phyloP scores from a whole-genome alignment of 2,113 vertebrate genomes.

The Tachysurus vachellii region DNA sequence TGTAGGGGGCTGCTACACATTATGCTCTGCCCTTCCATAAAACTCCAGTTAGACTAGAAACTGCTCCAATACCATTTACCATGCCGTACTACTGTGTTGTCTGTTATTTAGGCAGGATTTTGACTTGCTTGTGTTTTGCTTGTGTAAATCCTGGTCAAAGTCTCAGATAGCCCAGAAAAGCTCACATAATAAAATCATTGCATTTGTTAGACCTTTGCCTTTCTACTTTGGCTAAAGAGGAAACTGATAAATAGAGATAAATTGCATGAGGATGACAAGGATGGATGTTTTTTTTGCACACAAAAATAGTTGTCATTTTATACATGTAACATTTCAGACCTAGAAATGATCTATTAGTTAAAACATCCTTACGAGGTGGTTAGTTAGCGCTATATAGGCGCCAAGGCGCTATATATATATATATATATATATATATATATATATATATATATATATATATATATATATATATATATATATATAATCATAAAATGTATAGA shows the following conservation, averaged over 20 bases:
- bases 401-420: not conserved
- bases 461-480: not conserved
- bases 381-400: not conserved
- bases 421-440: too few species aligned
- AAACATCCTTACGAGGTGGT: too few species aligned
- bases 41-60: not conserved
- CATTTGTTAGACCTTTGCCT: not conserved
- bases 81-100: not conserved
- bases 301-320: not conserved
- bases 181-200: not conserved
- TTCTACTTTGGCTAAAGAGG: not conserved
- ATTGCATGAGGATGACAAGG: not conserved
- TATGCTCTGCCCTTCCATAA: conserved; percentile 13
- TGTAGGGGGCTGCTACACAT: conserved; percentile 21
- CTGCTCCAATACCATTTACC: not conserved
- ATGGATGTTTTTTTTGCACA: not conserved
- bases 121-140: not conserved
- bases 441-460: too few species aligned
- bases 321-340: too few species aligned
- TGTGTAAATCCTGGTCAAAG: not conserved
- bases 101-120: not conserved
- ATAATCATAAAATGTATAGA: not conserved
- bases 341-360: not conserved
- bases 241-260: not conserved
- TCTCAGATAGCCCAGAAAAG: not conserved